These are phyloP conservation scores for Xiphorhynchus elegans DNA, from an alignment of 2,113 vertebrate species.

Conservation along the genomic window DNA sequence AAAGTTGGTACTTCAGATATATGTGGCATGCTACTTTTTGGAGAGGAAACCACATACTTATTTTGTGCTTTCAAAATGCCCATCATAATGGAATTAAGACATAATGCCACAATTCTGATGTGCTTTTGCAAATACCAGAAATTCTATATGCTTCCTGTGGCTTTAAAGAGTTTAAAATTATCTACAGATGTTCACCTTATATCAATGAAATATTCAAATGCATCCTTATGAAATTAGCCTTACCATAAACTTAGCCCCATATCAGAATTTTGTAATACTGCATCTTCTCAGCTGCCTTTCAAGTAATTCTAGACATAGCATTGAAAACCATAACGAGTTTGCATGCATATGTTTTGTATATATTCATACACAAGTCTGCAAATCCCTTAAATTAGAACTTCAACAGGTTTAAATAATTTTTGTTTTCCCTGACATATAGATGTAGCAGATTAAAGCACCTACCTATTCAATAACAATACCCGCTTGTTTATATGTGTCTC, in stretches of 20 bases:
- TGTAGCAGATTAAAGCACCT: background rate
- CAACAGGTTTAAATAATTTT: background rate
- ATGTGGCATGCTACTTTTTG: background rate
- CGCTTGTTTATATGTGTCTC: background rate
- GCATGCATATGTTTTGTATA: background rate
- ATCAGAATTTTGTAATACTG: background rate
- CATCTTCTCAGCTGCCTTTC: background rate
- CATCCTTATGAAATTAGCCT: background rate
- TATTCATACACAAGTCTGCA: background rate
- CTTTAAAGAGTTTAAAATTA: background rate
- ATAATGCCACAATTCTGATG: background rate
- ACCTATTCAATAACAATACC: background rate
- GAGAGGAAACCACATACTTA: background rate
- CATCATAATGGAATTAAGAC: background rate
- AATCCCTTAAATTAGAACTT: background rate
- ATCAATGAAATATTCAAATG: background rate
- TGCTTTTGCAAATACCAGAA: background rate
- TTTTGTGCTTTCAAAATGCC: background rate
- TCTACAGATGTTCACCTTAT: background rate
- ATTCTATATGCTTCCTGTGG: background rate
- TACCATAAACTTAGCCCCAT: background rate
- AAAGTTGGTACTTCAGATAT: background rate
- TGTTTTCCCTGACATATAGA: background rate
- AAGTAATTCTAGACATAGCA: background rate
- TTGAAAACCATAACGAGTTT: background rate